phyloP scores from a whole-genome alignment of 2,888 invertebrate species.

The Idaea straminata region DNA sequence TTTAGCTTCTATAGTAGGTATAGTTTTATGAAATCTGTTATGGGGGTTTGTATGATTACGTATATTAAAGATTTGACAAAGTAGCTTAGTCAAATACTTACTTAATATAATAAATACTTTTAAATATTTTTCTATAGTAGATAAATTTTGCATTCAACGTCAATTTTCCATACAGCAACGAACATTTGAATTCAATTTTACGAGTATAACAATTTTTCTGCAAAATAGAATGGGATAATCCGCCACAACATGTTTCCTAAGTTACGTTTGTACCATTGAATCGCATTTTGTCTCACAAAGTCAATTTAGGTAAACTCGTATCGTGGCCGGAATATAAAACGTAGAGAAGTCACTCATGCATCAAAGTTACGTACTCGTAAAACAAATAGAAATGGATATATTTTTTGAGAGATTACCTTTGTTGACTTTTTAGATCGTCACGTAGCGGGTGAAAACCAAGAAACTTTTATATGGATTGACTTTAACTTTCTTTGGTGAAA shows the following conservation, averaged over 20 bases:
- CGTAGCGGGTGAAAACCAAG: conserved; percentile 6
- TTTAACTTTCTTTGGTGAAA: neutral
- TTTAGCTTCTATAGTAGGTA: too few relatives aligned
- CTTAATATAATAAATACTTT: too few relatives aligned
- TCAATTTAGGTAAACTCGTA: conserved; percentile 1
- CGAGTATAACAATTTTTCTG: neutral
- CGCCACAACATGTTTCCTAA: neutral
- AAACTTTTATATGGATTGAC: neutral
- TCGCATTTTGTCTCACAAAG: neutral
- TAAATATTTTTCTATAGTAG: neutral
- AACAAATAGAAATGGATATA: conserved; percentile 15
- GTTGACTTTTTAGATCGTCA: conserved; percentile 14
- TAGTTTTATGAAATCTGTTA: too few relatives aligned
- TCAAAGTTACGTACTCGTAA: conserved; percentile 9
- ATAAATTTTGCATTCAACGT: neutral
- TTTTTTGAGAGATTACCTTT: conserved; percentile 16
- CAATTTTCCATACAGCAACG: neutral
- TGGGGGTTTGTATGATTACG: too few relatives aligned
- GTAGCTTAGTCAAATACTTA: too few relatives aligned
- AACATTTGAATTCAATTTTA: neutral
- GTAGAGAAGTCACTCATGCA: conserved; percentile 6
- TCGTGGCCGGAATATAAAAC: neutral
- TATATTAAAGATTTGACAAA: too few relatives aligned
- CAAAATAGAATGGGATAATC: neutral
- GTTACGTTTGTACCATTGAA: conserved; percentile 2